Percentiles rank a stretch among this genome's conserved stretches.
These are phyloP conservation scores for Cyclargus thomasi DNA, from an alignment of 1,140 invertebrate species.

Conservation along the genomic window DNA sequence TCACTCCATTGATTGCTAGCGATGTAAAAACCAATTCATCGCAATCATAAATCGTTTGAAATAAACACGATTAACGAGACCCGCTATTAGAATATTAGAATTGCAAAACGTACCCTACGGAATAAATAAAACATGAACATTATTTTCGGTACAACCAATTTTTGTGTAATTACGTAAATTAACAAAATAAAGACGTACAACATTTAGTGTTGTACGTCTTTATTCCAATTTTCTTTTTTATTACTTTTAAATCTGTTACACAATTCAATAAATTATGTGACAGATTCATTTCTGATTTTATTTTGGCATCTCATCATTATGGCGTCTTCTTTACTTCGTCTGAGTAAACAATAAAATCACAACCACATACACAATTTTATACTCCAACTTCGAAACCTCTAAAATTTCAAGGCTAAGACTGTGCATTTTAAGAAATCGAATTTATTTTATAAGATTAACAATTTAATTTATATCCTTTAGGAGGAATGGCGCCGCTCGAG, in stretches of 20 bases:
- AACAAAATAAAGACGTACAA: no score
- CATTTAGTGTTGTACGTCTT: not conserved
- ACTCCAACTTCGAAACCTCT: not conserved
- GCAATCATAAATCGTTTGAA: not conserved
- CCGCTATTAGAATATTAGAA: not conserved
- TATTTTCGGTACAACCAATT: not conserved
- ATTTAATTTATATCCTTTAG: slow-evolving; percentile 70
- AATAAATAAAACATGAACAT: not conserved
- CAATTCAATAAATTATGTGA: no score
- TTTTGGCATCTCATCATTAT: no score
- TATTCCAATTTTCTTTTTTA: not conserved
- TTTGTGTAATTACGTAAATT: not conserved
- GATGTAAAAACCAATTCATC: slow-evolving; percentile 11
- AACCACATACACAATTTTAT: not conserved
- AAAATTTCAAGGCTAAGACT: not conserved
- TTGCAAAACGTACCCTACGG: not conserved
- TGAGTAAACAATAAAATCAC: not conserved
- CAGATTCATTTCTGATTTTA: no score
- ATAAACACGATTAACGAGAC: slow-evolving; percentile 7
- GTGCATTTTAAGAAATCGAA: not conserved
- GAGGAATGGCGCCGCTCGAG: slow-evolving; percentile 83
- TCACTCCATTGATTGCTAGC: slow-evolving; percentile 29
- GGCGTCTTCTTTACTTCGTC: no score
- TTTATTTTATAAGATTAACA: slow-evolving; percentile 17
- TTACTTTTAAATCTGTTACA: not conserved